These are phyloP conservation scores for Euproctis similis DNA, from an alignment of 2,888 invertebrate species.

Conservation along the genomic window DNA sequence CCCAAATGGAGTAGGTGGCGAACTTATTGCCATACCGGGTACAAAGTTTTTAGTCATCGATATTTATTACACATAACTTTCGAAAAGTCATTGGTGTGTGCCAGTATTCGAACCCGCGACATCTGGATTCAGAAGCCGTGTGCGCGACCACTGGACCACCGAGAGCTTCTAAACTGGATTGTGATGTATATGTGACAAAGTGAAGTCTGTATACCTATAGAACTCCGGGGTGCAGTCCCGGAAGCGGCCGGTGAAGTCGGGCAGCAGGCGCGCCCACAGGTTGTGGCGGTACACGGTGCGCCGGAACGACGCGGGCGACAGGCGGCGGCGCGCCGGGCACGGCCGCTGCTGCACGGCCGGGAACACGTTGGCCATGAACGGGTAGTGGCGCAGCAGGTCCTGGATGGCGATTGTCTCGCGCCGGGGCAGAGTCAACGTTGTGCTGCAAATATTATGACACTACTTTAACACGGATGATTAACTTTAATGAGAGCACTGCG, in stretches of 20 bases:
- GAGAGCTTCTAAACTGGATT: no score
- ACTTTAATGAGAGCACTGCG: no score
- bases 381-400: conserved; percentile 71
- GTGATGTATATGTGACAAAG: conserved; percentile 1
- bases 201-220: conserved; percentile 81
- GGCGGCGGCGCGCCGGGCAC: conserved; percentile 37
- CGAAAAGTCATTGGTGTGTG: no score
- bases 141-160: no score
- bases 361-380: conserved; percentile 45
- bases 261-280: conserved; percentile 83
- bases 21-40: no score
- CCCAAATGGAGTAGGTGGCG: no score
- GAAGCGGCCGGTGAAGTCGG: conserved; percentile 81
- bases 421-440: conserved; percentile 79
- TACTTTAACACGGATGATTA: no score
- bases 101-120: no score
- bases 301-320: conserved; percentile 71
- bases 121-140: no score
- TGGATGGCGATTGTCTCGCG: conserved; percentile 77
- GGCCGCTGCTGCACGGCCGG: conserved; percentile 23
- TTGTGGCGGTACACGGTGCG: conserved; percentile 85
- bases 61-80: no score
- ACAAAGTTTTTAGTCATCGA: no score
- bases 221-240: conserved; percentile 84
- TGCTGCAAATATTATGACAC: no score